Conservation (phyloP, 35 echinoderm and acorn worm genomes). For the Patiria miniata region DNA sequence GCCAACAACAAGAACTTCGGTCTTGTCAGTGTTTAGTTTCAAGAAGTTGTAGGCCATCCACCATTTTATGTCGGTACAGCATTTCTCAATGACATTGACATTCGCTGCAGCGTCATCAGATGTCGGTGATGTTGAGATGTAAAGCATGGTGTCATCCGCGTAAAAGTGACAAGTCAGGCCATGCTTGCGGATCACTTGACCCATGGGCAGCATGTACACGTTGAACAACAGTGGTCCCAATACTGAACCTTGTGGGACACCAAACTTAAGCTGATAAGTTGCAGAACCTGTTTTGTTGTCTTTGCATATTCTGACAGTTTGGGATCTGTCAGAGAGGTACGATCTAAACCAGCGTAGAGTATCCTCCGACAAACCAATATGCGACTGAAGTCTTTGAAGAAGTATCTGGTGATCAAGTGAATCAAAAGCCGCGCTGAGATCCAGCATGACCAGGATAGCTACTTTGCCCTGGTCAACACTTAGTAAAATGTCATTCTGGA, state of each 20-base stretch:
- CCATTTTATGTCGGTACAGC: neutral
- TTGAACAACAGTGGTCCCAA: slow-evolving; percentile 65
- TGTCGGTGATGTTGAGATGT: slow-evolving; percentile 35
- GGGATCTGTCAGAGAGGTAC: slow-evolving; percentile 37
- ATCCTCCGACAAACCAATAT: slow-evolving; percentile 38
- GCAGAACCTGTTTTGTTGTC: neutral
- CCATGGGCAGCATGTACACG: slow-evolving; percentile 59
- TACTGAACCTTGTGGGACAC: slow-evolving; percentile 74
- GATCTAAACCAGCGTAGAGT: slow-evolving; percentile 48
- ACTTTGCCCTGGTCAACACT: too few relatives aligned
- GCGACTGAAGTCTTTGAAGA: slow-evolving; percentile 24
- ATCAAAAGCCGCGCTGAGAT: slow-evolving; percentile 65
- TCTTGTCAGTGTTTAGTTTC: neutral
- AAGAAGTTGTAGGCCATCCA: neutral
- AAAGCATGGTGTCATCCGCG: slow-evolving; percentile 72
- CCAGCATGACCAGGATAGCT: slow-evolving; percentile 34
- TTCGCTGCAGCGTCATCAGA: neutral
- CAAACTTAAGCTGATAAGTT: neutral
- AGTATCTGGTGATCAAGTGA: slow-evolving; percentile 57
- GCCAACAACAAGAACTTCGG: neutral
- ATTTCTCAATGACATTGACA: too few relatives aligned
- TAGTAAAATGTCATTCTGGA: slow-evolving; percentile 62
- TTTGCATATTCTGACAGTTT: neutral
- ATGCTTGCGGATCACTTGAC: slow-evolving; percentile 53
- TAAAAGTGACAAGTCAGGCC: slow-evolving; percentile 49